Conservation (phyloP, 2,113 vertebrate genomes). For the Aptenodytes patagonicus region DNA sequence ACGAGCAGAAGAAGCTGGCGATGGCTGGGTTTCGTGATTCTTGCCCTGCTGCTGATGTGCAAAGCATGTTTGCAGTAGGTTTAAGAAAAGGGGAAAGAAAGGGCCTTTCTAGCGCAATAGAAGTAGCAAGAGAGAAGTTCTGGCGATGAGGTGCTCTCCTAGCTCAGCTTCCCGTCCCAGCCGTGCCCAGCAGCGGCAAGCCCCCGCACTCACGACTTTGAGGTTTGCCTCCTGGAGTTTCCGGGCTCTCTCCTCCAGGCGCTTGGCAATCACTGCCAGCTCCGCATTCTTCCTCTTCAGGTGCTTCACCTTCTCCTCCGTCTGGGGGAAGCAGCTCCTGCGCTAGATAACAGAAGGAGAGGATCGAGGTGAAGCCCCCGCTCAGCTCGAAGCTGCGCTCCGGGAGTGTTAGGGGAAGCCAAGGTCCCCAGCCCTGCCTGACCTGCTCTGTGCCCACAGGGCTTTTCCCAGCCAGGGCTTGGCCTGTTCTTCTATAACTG, state of each 20-base stretch:
- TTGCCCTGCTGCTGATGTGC: not conserved
- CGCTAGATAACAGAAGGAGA: slow-evolving; percentile 72
- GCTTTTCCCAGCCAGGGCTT: not conserved
- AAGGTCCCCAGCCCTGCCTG: not conserved
- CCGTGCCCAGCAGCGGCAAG: not conserved
- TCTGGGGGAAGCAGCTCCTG: slow-evolving; percentile 93
- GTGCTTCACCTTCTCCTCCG: slow-evolving; percentile 94
- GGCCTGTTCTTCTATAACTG: not conserved
- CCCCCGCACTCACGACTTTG: slow-evolving; percentile 80
- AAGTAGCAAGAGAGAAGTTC: not conserved
- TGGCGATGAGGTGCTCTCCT: not conserved
- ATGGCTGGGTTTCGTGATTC: not conserved
- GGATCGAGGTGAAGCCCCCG: not conserved
- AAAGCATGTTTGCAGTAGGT: not conserved
- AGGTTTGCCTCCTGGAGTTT: slow-evolving; percentile 98
- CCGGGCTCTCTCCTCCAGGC: slow-evolving; percentile 91
- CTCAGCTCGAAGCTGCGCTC: not conserved
- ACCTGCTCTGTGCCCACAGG: not conserved
- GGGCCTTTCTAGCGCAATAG: not conserved
- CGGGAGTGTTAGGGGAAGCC: not conserved
- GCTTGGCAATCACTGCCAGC: slow-evolving; percentile 93
- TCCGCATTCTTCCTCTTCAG: slow-evolving; percentile 95
- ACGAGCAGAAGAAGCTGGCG: accelerated
- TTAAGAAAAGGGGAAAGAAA: not conserved
- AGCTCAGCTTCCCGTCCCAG: not conserved